phyloP scores from a whole-genome alignment of 2,888 invertebrate species.

The Lochmaea crataegi region DNA sequence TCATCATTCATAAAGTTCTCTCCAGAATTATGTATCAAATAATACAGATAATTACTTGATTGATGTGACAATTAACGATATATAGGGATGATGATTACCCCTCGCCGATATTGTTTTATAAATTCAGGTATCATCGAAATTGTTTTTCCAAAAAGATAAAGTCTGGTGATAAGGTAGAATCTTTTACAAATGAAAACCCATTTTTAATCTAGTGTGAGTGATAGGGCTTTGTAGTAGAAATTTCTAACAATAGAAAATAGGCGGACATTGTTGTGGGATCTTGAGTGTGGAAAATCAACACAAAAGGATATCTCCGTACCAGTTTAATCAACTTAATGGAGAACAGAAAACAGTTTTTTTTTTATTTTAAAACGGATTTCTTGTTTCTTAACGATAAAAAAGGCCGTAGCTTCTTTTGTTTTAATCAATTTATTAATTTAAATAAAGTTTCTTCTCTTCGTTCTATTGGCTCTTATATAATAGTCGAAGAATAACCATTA shows the following conservation, averaged over 20 bases:
- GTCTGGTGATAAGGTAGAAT: neutral
- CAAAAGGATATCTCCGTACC: slow-evolving; percentile 57
- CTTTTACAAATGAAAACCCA: slow-evolving; percentile 17
- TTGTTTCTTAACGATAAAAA: neutral
- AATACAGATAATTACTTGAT: slow-evolving; percentile 45
- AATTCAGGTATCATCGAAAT: neutral
- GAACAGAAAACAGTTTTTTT: slow-evolving; percentile 43
- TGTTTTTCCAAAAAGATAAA: neutral
- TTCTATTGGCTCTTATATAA: too few species aligned
- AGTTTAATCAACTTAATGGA: slow-evolving; percentile 62
- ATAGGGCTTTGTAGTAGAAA: slow-evolving; percentile 49
- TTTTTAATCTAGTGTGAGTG: slow-evolving; percentile 56
- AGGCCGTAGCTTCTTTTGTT: neutral
- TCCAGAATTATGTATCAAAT: slow-evolving; percentile 38
- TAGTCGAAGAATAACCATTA: too few species aligned
- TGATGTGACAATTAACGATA: slow-evolving; percentile 41
- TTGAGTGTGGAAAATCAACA: slow-evolving; percentile 47
- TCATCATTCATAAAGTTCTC: slow-evolving; percentile 38
- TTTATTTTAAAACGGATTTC: neutral
- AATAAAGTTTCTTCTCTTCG: too few species aligned
- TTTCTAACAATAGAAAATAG: slow-evolving; percentile 52
- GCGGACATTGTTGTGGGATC: slow-evolving; percentile 57
- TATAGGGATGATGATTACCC: neutral
- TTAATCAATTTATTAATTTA: neutral
- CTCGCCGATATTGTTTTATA: neutral